A percentile compares a stretch with the other conserved stretches of the same genome.
phyloP scores from a whole-genome alignment of 2,797 vertebrate genomes.

The Leptodactylus fallax region DNA sequence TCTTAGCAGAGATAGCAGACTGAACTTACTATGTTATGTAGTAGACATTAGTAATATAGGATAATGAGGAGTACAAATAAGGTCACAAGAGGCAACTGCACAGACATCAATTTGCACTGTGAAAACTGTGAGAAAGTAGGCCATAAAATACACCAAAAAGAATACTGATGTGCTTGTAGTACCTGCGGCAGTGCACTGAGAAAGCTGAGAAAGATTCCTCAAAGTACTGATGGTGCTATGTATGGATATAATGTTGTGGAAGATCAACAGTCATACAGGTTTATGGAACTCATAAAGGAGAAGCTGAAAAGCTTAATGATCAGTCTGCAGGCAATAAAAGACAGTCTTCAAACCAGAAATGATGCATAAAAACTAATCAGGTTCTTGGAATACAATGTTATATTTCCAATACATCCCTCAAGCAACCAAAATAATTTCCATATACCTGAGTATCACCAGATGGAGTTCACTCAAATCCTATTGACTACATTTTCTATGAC shows the following conservation, averaged over 20 bases:
- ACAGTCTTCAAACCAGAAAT: not conserved
- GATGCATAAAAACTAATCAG: constrained; percentile 2
- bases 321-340: not conserved
- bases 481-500: constrained; percentile 3
- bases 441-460: constrained; percentile 10
- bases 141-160: not conserved
- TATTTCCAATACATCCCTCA: constrained; percentile 7
- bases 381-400: not conserved
- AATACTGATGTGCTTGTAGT: not conserved
- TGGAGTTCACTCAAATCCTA: constrained; percentile 11
- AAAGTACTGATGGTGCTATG: not conserved
- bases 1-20: not conserved
- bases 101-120: not conserved
- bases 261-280: not conserved
- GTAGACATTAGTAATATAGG: not conserved
- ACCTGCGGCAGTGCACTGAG: not conserved
- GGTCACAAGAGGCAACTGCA: not conserved
- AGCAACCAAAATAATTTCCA: not conserved
- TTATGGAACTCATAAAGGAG: constrained; percentile 3
- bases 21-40: not conserved
- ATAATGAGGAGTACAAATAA: not conserved
- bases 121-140: constrained; percentile 3
- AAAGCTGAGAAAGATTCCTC: not conserved
- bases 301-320: not conserved
- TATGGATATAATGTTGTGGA: not conserved